phyloP scores from a whole-genome alignment of 2,888 invertebrate genomes.

The Cantharis lateralis region DNA sequence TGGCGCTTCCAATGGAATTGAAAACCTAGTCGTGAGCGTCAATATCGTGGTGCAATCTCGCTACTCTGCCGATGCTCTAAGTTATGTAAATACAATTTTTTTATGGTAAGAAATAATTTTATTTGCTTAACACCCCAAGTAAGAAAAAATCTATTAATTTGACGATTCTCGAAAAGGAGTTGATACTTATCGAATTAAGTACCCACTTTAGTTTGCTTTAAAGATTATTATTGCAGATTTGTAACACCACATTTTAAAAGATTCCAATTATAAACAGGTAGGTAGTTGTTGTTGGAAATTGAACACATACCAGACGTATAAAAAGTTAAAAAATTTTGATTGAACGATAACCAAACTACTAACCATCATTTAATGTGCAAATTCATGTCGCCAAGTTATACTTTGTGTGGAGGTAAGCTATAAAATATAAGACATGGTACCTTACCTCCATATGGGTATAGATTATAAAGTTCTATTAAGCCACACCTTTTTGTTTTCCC shows the following conservation, averaged over 20 bases:
- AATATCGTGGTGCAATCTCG: neutral
- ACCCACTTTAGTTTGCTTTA: neutral
- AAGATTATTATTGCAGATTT: neutral
- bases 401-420: constrained; percentile 32
- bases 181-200: neutral
- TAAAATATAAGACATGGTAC: constrained; percentile 42
- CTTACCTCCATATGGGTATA: constrained; percentile 25
- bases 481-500: constrained; percentile 38
- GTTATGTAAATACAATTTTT: neutral
- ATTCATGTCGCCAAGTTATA: constrained; percentile 45
- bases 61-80: neutral
- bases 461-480: constrained; percentile 40
- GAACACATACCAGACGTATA: constrained; percentile 25
- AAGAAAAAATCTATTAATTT: neutral
- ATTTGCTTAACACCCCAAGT: neutral
- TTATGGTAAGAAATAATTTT: neutral
- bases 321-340: constrained; percentile 40
- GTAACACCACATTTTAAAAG: neutral
- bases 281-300: constrained; percentile 6
- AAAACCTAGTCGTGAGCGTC: neutral
- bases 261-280: neutral
- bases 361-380: constrained; percentile 50
- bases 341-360: constrained; percentile 41
- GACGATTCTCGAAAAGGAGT: neutral
- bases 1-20: neutral